Base-by-base conservation (phyloP, 2,888 invertebrate genomes). In the Sarcophaga caerulescens region DNA sequence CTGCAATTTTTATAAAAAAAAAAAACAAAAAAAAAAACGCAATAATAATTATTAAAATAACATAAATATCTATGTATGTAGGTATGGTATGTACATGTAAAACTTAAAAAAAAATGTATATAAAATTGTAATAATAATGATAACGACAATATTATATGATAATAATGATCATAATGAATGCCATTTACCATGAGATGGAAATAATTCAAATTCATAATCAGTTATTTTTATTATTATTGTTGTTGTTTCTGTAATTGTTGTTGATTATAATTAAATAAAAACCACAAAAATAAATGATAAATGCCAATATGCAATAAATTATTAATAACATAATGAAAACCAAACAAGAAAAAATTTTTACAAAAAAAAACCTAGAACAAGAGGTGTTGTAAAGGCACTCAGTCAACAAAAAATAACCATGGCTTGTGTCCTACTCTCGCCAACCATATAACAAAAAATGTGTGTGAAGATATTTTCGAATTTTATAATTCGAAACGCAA, bases 141-240 rank as follows among this genome's bases (percentile, higher is more conserved):
- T 35, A 35, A 35, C 35, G 35, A 35, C 2, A 8, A 8, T 35
- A 10, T 8, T 8, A 8, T 35, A 8, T 35, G 35, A 2, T 35
- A 35, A 35, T 35, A 35, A 35, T 35, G 35, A 35, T 35, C 35
- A 35, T 35, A 65, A 65, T 35, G 25, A 35, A 65, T 65, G 35
- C 35, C 17, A 78, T 71, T 78, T 78, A 71, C 19, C 35, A 77
- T 57, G 57, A 62, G 74, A 69, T 69, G 57, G 45, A 78, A 69
- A 83, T 73, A 83, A 62, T 77, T 68, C 68, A 78, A 68, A 78
- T 74, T 69, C 68, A 78, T 83, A 73, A 83, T 63, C 68, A 52
- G 35, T 77, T 79, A 82, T 71, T 79, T 23, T 84, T 35, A 35
- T 35, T 35, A 35, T 35, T 35, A 2, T 1, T 35, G 8, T 35